phyloP scores from a whole-genome alignment of 2,113 vertebrate genomes.

The Butorides virescens region DNA sequence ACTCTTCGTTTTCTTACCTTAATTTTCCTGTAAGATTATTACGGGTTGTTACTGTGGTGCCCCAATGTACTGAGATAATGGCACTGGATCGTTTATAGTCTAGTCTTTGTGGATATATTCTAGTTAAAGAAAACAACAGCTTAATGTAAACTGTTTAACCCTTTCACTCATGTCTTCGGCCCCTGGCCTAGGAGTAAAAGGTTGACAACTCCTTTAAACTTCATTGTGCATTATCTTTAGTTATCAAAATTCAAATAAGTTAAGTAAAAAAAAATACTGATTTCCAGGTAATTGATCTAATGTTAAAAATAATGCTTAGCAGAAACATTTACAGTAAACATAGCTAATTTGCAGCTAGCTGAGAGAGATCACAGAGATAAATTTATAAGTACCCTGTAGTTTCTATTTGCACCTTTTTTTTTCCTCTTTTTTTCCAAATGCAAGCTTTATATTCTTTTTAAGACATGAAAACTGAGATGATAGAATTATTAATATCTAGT shows the following conservation, averaged over 20 bases:
- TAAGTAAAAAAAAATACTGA: conserved; percentile 37
- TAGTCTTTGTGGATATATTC: conserved; percentile 56
- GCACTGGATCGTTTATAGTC: background rate
- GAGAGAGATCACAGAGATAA: conserved; percentile 57
- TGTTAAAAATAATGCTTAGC: conserved; percentile 59
- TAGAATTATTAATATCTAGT: background rate
- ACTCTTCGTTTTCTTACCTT: conserved; percentile 43
- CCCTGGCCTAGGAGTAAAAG: conserved; percentile 9
- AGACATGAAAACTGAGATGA: conserved; percentile 31
- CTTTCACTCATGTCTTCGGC: conserved; percentile 18
- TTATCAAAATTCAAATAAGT: conserved; percentile 66
- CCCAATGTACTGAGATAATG: conserved; percentile 42
- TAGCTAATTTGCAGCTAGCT: conserved; percentile 49
- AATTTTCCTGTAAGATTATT: conserved; percentile 27
- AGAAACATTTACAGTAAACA: conserved; percentile 60
- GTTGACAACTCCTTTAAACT: conserved; percentile 38
- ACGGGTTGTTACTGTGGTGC: conserved; percentile 20
- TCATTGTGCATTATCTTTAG: conserved; percentile 48
- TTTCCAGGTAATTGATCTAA: conserved; percentile 58
- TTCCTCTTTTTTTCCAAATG: background rate
- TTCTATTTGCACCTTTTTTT: conserved; percentile 30
- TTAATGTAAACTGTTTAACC: conserved; percentile 69
- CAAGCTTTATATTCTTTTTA: conserved; percentile 34
- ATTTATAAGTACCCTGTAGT: conserved; percentile 23
- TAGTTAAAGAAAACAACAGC: conserved; percentile 61